Evolutionary conservation across 1,140 invertebrate genomes (phyloP), one percentile per base, ranked within the genome.

Genomic region (Cotesia glomerata): DNA sequence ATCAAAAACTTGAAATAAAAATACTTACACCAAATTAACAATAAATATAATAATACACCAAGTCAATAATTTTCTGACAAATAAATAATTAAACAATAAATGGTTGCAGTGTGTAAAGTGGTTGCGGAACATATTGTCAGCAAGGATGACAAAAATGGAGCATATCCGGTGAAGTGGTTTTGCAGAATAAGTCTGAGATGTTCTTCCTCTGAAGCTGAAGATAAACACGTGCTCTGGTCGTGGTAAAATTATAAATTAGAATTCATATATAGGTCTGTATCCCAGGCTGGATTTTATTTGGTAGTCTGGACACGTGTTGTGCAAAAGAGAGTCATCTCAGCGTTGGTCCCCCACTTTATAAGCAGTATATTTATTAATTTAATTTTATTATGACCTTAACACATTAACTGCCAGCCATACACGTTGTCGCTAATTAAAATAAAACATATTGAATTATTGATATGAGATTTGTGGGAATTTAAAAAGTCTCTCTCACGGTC

Each of bases 271-370:
- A 26, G 26, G 26, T 26, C 1, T 71, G 71, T 39, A 59, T n/a
- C 51, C 54, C 35, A 14, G 13, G 34, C 66, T 69, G 71, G 71
- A 75, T 73, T 75, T 75, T 26, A 26, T 26, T 75, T 75, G 71
- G 70, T 45, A 73, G 74, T 73, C 74, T 75, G 74, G 71, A 73
- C 74, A 75, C 74, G 74, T 75, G 74, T 75, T 71, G 16, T 69
- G 67, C 51, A 61, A 75, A 75, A 61, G 64, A 61, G 2, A 35
- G 45, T 51, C 62, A 14, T 69, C 74, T 75, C 71, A 70, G 74
- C 74, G 74, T 75, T 75, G 74, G 74, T 75, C 74, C 32, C 62
- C 56, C 49, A 68, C 32, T 35, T 18, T 45, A 56, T 16, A 71
- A 26, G 26, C 26, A 26, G 26, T 69, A 59, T 69, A 59, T 45